phyloP scores from a whole-genome alignment of 2,888 invertebrate species.

The Alitta virens region DNA sequence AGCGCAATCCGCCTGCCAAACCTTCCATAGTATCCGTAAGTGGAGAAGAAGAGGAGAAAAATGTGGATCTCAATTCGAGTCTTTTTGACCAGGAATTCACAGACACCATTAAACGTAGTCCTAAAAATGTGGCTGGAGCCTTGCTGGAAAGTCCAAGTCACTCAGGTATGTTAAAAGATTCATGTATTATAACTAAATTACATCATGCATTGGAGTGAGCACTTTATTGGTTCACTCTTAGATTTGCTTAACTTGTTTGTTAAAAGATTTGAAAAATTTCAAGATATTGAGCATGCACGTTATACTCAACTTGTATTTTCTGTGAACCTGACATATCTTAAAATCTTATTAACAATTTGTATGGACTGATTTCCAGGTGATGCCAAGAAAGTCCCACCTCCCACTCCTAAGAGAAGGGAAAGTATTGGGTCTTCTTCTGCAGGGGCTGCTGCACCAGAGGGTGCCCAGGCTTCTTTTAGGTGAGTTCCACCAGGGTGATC shows the following conservation, averaged over 20 bases:
- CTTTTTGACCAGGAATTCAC: constrained; percentile 27
- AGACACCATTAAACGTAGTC: constrained; percentile 22
- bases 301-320: too few species aligned
- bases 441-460: background rate
- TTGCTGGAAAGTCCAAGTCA: too few species aligned
- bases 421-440: constrained; percentile 7
- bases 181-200: too few species aligned
- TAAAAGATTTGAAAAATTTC: too few species aligned
- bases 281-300: too few species aligned
- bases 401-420: constrained; percentile 20
- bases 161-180: too few species aligned
- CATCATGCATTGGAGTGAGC: too few species aligned
- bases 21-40: constrained; percentile 42
- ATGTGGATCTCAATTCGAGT: constrained; percentile 25
- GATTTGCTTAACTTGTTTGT: too few species aligned
- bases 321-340: too few species aligned
- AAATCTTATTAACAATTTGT: too few species aligned
- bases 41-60: constrained; percentile 23
- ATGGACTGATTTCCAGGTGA: constrained; percentile 1
- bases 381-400: constrained; percentile 17
- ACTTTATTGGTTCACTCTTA: too few species aligned
- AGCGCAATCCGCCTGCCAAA: constrained; percentile 60
- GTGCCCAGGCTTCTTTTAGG: background rate
- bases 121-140: background rate
- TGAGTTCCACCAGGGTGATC: too few species aligned